Base-by-base conservation (phyloP, 2,113 vertebrate species). In the Monarcha castaneiventris region DNA sequence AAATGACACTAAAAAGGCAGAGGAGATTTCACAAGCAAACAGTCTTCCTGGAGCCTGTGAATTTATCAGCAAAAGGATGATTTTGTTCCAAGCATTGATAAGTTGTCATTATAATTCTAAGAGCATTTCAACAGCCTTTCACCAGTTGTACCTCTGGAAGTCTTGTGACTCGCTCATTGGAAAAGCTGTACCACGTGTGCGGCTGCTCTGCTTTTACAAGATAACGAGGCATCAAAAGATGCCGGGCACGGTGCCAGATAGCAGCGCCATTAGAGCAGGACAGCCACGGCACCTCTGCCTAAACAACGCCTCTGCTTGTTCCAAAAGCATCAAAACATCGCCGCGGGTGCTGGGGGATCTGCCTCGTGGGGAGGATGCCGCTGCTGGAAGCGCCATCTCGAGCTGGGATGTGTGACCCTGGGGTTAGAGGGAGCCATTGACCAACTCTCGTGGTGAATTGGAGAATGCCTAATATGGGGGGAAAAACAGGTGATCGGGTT, bases 211-310 rank as follows among this genome's bases (percentile, higher is more conserved):
- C 84, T 94, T 94, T 82, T 62, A 55, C 80, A 89, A 97, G 98
- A 98, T 98, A 98, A 97, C 12, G 16, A 97, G 94, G 93, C 88
- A 96, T 91, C 97, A 96, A 92, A 96, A 69, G 95, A 84, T 93
- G 86, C 87, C 94, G 95, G 97, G 90, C 96, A 67, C 43, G 3
- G 9, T 82, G 90, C 95, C 94, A 96, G 97, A 82, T 94, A 97
- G 73, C 32, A 3, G 58, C 22, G 35, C 93, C 80, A 88, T 91
- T 86, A 90, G 94, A 93, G 92, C 92, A 90, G 58, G 89, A 29
- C 41, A 3, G 61, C 84, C 73, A 84, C 89, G 61, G 84, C 75
- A 88, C 91, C 96, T 93, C 87, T 95, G 95, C 97, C 91, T 95
- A 82, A 94, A 94, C 7, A 17, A 27, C 3, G 2, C 21, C 61